Evolutionary conservation across 2,797 vertebrate species (phyloP).

Genomic region (Chlorospingus flavigularis): DNA sequence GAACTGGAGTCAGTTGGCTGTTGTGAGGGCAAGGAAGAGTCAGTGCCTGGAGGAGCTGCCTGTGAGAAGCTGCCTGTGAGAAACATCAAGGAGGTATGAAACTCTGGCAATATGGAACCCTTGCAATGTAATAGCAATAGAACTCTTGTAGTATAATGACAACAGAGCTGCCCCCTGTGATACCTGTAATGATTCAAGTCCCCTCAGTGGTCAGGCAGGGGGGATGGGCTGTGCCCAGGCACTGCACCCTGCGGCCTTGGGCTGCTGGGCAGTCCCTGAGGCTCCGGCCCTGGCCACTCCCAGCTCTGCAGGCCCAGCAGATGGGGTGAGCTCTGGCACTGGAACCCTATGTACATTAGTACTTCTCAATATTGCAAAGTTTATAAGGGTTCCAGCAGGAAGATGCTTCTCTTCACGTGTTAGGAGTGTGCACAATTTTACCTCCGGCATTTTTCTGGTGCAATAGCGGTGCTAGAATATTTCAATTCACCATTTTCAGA

Average conservation of each 20-base stretch:
- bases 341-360: too few relatives aligned
- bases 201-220: neutral
- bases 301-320: neutral
- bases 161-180: neutral
- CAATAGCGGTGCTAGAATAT: neutral
- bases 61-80: too few relatives aligned
- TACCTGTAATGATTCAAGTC: too few relatives aligned
- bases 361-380: neutral
- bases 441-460: neutral
- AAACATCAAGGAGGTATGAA: too few relatives aligned
- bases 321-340: neutral
- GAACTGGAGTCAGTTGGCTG: too few relatives aligned
- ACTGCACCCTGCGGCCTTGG: neutral
- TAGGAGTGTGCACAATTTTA: neutral
- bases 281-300: neutral
- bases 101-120: too few relatives aligned
- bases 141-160: too few relatives aligned
- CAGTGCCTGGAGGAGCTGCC: too few relatives aligned
- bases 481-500: neutral
- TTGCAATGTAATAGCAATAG: too few relatives aligned
- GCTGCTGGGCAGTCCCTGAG: accelerated
- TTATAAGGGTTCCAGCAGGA: neutral
- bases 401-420: neutral
- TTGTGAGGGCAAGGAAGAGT: too few relatives aligned
- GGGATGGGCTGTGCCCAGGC: neutral